Base-by-base conservation (phyloP, 2,797 vertebrate genomes). In the Pangasius sanitwongsei region DNA sequence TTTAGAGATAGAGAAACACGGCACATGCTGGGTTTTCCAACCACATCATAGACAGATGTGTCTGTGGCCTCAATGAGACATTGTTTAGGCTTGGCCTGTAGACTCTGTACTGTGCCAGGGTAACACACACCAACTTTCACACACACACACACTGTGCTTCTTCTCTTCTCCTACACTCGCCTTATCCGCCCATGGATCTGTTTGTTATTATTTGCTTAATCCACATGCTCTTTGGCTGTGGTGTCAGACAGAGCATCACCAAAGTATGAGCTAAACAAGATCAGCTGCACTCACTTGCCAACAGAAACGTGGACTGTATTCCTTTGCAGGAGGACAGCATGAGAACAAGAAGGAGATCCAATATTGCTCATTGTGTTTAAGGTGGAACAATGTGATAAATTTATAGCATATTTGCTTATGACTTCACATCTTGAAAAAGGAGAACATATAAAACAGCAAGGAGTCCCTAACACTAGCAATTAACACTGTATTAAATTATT, bases 141-240 rank as follows among this genome's bases (percentile, higher is more conserved):
- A 87, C 65, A 85, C 25, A 48, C 50, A 86, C 67, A 70, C 59
- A 82, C 53, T 72, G 20, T 41, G 57, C 34, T 70, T 48, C 44
- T 67, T 50, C 65, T 84, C 44, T 50, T 2, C 48, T 87, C 55
- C 41, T 75, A 0, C 59, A 77, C 80, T 16, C n/a, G 11, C 6
- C 80, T 81, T 83, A 88, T 81, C 63, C 85, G 31, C 44, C 48
- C 88, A 74, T 86, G 83, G 59, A 75, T 86, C 89, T 86, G 87
- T 90, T 88, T 90, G 77, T 91, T 92, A 89, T 89, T 87, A 55
- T 86, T 88, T 86, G 90, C 55, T 86, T 83, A 83, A 86, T 89
- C 85, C 72, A 75, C 89, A 65, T 72, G 89, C 77, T 82, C 82
- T 88, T 85, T 85, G 89, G 83, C 67, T 70, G 57, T 4, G 53